phyloP scores from a whole-genome alignment of 1,140 invertebrate genomes.

The Heliconius melpomene region DNA sequence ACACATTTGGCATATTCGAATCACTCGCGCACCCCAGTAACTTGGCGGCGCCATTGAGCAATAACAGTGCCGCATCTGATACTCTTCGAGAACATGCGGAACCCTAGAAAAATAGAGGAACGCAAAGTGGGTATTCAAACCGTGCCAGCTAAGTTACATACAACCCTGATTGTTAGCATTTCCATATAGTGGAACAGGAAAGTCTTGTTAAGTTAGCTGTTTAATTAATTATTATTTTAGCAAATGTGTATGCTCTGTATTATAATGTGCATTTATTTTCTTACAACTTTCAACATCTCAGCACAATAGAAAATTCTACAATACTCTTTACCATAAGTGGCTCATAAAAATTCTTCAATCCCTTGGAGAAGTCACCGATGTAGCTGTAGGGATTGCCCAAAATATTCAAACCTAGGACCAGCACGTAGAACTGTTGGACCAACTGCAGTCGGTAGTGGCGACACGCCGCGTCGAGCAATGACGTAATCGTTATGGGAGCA shows the following conservation, averaged over 20 bases:
- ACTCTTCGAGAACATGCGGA: constrained; percentile 39
- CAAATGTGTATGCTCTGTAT: too few species aligned
- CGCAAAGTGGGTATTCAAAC: too few species aligned
- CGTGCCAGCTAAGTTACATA: too few species aligned
- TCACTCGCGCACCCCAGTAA: constrained; percentile 46
- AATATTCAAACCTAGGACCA: constrained; percentile 93
- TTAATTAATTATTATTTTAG: too few species aligned
- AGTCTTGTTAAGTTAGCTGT: too few species aligned
- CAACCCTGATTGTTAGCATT: too few species aligned
- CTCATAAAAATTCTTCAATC: constrained; percentile 79
- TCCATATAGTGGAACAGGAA: too few species aligned
- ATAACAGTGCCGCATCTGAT: constrained; percentile 27
- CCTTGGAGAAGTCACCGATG: constrained; percentile 85
- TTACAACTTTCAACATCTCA: too few species aligned
- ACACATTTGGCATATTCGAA: constrained; percentile 27
- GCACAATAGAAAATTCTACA: too few species aligned
- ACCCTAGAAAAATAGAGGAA: constrained; percentile 23
- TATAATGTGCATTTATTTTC: too few species aligned
- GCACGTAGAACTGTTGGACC: constrained; percentile 94
- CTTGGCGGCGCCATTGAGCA: constrained; percentile 47
- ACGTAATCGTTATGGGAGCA: constrained; percentile 82
- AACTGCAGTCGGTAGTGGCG: constrained; percentile 89
- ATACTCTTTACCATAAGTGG: constrained; percentile 55
- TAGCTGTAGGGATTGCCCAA: constrained; percentile 94
- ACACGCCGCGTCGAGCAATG: constrained; percentile 83